Percentiles rank a stretch among this genome's conserved stretches.
These are phyloP conservation scores for Orthosia cruda DNA, from an alignment of 2,888 invertebrate genomes.

Conservation along the genomic window DNA sequence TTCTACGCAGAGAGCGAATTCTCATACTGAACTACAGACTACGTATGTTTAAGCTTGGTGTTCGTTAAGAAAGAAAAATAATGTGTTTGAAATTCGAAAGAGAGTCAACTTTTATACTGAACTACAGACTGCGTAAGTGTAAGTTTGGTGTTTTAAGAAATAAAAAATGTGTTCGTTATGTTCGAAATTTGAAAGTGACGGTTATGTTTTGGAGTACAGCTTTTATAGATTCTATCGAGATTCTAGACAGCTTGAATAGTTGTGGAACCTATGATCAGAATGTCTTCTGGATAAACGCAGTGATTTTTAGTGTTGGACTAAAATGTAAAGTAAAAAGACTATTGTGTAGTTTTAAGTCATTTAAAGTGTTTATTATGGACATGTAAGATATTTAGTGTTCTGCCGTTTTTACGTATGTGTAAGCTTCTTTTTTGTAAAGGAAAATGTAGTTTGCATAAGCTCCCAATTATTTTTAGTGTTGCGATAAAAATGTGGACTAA, in stretches of 20 bases:
- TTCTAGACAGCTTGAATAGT: not conserved
- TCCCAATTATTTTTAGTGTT: not conserved
- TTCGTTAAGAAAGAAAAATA: not conserved
- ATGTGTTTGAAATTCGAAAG: slow-evolving; percentile 4
- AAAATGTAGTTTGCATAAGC: not conserved
- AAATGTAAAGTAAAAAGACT: not conserved
- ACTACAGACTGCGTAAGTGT: slow-evolving; percentile 90
- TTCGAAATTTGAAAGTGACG: not conserved
- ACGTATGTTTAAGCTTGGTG: slow-evolving; percentile 91
- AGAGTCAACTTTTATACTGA: slow-evolving; percentile 91
- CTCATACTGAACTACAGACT: slow-evolving; percentile 93
- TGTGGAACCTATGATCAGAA: not conserved
- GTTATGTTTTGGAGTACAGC: not conserved
- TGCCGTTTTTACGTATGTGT: not conserved
- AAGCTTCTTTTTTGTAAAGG: not conserved
- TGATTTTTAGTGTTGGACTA: not conserved
- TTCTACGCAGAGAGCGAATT: slow-evolving; percentile 85
- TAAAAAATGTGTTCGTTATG: not conserved
- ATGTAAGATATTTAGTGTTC: slow-evolving; percentile 1
- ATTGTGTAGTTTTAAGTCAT: not conserved
- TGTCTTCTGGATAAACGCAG: too few species aligned
- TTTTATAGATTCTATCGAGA: not conserved
- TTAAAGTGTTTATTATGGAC: slow-evolving; percentile 10
- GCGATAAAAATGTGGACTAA: not conserved
- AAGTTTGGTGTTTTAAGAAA: too few species aligned